Evolutionary conservation across 2,797 vertebrate genomes (phyloP).

Genomic region (Scolopax rusticola): DNA sequence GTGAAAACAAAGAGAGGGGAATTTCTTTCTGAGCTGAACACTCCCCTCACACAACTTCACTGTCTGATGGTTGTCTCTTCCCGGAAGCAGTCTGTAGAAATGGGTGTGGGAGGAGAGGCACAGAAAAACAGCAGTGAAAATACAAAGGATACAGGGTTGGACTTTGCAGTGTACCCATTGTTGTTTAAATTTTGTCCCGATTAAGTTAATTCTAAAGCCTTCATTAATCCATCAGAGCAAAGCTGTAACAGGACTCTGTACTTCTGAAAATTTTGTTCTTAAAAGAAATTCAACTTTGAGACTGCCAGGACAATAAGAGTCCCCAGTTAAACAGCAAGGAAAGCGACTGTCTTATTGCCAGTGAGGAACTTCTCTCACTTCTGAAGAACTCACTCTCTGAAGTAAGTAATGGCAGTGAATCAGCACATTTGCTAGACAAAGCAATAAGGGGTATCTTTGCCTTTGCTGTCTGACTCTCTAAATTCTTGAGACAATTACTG

Average conservation of each 20-base stretch:
- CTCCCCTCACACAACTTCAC: not conserved
- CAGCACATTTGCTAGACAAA: conserved; percentile 13
- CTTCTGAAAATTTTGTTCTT: not conserved
- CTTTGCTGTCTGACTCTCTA: conserved; percentile 10
- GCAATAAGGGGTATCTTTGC: not conserved
- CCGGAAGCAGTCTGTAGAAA: not conserved
- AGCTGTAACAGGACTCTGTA: not conserved
- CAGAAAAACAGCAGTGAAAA: not conserved
- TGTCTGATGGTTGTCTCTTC: not conserved
- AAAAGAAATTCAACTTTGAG: not conserved
- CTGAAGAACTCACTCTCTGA: not conserved
- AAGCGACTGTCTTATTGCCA: not conserved
- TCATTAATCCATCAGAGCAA: not conserved
- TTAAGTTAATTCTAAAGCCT: not conserved
- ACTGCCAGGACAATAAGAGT: not conserved
- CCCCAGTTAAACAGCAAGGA: not conserved
- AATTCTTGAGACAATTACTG: conserved; percentile 49
- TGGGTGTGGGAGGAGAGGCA: not conserved
- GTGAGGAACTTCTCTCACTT: not conserved
- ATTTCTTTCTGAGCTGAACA: not conserved
- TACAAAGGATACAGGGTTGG: not conserved
- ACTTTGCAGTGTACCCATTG: not conserved
- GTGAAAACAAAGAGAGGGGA: not conserved
- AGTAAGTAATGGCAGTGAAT: not conserved
- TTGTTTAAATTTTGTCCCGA: not conserved